Evolutionary conservation across 2,797 vertebrate genomes (phyloP), one percentile per base, ranked within the genome.

Genomic region (Hydrocynus forskahlii): DNA sequence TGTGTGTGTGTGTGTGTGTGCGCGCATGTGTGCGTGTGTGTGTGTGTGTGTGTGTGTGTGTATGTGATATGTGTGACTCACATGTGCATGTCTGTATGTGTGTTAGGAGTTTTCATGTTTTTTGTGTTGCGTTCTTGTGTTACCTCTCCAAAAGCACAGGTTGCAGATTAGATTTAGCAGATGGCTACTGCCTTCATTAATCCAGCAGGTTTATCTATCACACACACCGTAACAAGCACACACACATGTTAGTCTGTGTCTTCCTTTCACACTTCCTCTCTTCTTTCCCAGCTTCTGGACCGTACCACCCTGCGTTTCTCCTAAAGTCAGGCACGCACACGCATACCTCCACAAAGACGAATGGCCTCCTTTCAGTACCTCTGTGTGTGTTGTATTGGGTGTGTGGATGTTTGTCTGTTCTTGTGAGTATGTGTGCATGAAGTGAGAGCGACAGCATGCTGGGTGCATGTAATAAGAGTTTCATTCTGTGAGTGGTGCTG

Each of bases 151-250:
- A 92, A 90, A 69, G 89, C 90, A 92, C 93, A 94, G 92, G 90
- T 92, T 93, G 92, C 92, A 94, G 90, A 91, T 92, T 91, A 91
- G 90, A 89, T 88, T 89, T 89, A 90, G 87, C 94, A 94, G 92
- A 94, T 94, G 94, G 92, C 82, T 76, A 55, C 80, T 80, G 81
- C 81, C 79, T 87, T 83, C 77, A 54, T 85, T 85, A 86, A 81
- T 76, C 72, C 81, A 85, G 79, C 72, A 83, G 86, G 79, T 68
- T 83, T 64, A 87, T 77, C 80, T 79, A 60, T n/a, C 59, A 75
- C 63, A 40, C 71, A 71, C 62, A 21, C 55, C 35, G 5, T 23
- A 48, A 72, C 23, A 43, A 19, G 75, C 77, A 78, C 81, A 80
- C 66, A 71, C 70, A 55, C 68, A 64, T 43, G 2, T 60, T 72